These are phyloP conservation scores for Chloroceryle amazona DNA, from an alignment of 2,797 vertebrate genomes.

Conservation along the genomic window DNA sequence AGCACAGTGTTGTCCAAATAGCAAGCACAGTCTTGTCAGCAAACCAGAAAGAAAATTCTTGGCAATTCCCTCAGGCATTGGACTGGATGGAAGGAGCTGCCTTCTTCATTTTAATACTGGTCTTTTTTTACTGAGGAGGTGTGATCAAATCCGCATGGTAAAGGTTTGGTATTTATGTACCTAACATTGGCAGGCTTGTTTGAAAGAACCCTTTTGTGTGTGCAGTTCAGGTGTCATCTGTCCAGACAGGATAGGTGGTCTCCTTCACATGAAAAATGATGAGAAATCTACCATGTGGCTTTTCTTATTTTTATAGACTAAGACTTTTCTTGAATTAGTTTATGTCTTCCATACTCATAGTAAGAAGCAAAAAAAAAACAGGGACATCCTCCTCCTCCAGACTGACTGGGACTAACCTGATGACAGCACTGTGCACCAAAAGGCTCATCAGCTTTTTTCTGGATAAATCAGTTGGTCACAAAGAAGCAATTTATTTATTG, in stretches of 20 bases:
- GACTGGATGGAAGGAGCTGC: not conserved
- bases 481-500: not conserved
- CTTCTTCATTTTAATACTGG: not conserved
- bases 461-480: not conserved
- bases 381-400: not conserved
- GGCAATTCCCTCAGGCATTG: not conserved
- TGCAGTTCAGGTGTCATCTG: not conserved
- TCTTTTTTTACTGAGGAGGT: not conserved
- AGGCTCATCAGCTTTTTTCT: not conserved
- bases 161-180: not conserved
- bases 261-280: not conserved
- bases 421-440: not conserved
- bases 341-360: not conserved
- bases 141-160: not conserved
- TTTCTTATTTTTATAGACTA: not conserved
- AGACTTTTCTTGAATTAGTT: not conserved
- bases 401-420: not conserved
- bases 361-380: not conserved
- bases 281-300: not conserved
- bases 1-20: not conserved
- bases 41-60: not conserved
- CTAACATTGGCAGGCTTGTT: fast-evolving
- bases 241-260: not conserved
- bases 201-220: not conserved
- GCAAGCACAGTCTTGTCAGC: not conserved